Percentiles rank a stretch among this genome's conserved stretches.
These are phyloP conservation scores for Cinclus cinclus DNA, from an alignment of 2,113 vertebrate species.

Conservation along the genomic window DNA sequence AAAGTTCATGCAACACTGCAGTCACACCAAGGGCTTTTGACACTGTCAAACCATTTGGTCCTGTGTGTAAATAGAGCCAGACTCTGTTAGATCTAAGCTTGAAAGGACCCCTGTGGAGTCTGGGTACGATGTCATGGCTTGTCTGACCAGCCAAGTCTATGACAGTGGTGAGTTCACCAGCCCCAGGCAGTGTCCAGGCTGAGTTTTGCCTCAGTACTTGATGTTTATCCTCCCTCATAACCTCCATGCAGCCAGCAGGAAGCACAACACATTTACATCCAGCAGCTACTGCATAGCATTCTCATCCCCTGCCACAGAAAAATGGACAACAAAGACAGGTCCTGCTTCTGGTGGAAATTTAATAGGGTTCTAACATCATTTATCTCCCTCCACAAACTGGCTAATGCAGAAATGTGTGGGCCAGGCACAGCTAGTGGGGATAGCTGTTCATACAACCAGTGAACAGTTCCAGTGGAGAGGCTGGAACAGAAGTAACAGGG, in stretches of 20 bases:
- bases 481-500: background rate
- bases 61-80: accelerated
- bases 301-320: background rate
- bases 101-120: background rate
- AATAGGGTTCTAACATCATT: background rate
- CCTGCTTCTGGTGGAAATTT: background rate
- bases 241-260: background rate
- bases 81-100: background rate
- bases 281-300: accelerated
- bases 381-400: background rate
- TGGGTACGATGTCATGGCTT: background rate
- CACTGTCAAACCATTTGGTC: background rate
- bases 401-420: background rate
- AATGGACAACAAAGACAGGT: background rate
- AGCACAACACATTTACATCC: accelerated
- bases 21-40: background rate
- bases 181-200: accelerated
- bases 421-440: background rate
- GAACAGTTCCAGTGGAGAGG: background rate
- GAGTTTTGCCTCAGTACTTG: background rate
- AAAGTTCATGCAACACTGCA: background rate
- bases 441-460: background rate
- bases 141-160: background rate
- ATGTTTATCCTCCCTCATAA: background rate
- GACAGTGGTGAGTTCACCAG: background rate